Percentiles rank a stretch among this genome's conserved stretches.
Conservation (phyloP, 2,797 vertebrate genomes). For the Euthynnus affinis region DNA sequence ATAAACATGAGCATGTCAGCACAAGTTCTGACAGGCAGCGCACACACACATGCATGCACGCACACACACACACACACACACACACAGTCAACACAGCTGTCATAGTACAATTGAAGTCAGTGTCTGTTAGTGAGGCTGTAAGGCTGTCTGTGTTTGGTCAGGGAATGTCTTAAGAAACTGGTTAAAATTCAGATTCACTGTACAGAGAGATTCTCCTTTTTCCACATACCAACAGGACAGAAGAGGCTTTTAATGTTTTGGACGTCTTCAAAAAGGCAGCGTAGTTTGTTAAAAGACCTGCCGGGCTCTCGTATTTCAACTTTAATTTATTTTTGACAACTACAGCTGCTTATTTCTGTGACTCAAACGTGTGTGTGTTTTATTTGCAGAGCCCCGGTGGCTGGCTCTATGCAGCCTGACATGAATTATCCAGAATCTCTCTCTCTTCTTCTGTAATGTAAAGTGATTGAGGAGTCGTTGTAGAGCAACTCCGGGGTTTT, state of each 20-base stretch:
- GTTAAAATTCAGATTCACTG: neutral
- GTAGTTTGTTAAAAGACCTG: conserved; percentile 20
- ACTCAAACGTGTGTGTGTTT: neutral
- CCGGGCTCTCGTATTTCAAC: neutral
- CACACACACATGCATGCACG: neutral
- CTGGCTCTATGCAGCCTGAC: neutral
- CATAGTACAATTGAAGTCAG: neutral
- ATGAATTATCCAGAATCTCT: conserved; percentile 11
- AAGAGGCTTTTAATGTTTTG: conserved; percentile 27
- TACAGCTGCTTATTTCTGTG: conserved; percentile 12
- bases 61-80: conserved; percentile 19
- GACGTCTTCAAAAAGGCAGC: neutral
- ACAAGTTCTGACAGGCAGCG: conserved; percentile 33
- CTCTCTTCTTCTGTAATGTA: conserved; percentile 6
- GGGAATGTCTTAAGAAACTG: neutral
- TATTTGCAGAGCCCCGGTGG: neutral
- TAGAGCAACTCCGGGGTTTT: conserved; percentile 6
- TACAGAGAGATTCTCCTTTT: neutral
- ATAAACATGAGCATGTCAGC: conserved; percentile 48
- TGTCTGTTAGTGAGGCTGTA: neutral
- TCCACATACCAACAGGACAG: neutral
- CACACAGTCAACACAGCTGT: conserved; percentile 21
- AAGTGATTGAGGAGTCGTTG: conserved; percentile 32
- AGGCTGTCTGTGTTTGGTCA: conserved; percentile 5
- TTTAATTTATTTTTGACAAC: conserved; percentile 19